Evolutionary conservation across 2,113 vertebrate species (phyloP).

Genomic region (Rhinichthys klamathensis): DNA sequence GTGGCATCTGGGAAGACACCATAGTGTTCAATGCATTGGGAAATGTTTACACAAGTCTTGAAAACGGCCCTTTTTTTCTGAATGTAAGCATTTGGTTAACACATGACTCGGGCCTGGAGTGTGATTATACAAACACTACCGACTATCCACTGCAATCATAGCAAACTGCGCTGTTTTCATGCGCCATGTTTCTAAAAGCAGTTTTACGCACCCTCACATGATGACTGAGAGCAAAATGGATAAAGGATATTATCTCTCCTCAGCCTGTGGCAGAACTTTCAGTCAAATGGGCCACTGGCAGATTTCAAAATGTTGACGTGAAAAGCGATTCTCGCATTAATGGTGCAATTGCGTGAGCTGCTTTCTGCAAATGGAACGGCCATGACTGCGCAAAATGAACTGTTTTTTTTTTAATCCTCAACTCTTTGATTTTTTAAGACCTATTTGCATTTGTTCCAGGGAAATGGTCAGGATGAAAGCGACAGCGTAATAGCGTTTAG

Average conservation of each 20-base stretch:
- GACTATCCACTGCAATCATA: not conserved
- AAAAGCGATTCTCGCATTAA: not conserved
- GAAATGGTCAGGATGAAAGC: conserved; percentile 64
- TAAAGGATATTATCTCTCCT: conserved; percentile 21
- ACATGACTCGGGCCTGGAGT: not conserved
- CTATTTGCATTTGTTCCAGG: conserved; percentile 61
- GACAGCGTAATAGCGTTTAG: conserved; percentile 45
- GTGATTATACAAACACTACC: not conserved
- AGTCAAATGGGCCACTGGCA: conserved; percentile 28
- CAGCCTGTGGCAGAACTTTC: not conserved
- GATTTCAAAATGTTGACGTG: conserved; percentile 18
- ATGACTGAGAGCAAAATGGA: not conserved
- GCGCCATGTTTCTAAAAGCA: conserved; percentile 11
- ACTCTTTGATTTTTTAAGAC: conserved; percentile 57
- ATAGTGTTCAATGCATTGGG: not conserved
- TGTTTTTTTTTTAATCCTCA: not conserved
- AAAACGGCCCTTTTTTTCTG: not conserved
- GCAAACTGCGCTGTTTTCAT: not conserved
- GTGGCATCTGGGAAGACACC: not conserved
- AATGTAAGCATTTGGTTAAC: not conserved
- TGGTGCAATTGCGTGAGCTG: not conserved
- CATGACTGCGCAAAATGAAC: not conserved
- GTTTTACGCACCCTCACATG: not conserved
- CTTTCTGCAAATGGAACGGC: conserved; percentile 25
- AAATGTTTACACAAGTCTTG: not conserved